These are phyloP conservation scores for Acinonyx jubatus DNA, from an alignment of 2,113 vertebrate species.

Conservation along the genomic window DNA sequence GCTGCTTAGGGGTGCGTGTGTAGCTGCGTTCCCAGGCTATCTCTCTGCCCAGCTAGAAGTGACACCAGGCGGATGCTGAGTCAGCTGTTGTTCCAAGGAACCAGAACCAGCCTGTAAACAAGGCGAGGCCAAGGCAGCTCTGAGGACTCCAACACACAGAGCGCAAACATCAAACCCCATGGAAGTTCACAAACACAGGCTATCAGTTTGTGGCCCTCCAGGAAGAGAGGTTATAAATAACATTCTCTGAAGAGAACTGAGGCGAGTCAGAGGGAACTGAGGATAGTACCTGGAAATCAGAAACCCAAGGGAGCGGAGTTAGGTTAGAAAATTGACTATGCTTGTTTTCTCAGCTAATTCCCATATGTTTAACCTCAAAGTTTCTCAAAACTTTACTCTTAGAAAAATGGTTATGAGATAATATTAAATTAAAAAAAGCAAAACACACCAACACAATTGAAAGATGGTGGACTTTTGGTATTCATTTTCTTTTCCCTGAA, in stretches of 20 bases:
- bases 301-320: neutral
- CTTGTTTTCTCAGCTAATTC: neutral
- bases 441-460: neutral
- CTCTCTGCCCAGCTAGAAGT: neutral
- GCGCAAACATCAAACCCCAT: neutral
- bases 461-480: slow-evolving; percentile 1
- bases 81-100: neutral
- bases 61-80: neutral
- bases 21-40: too few species aligned
- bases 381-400: slow-evolving; percentile 37
- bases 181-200: neutral
- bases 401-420: slow-evolving; percentile 26
- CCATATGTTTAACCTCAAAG: neutral
- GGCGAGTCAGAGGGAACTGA: neutral
- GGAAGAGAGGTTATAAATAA: neutral
- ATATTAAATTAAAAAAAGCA: slow-evolving; percentile 37
- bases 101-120: neutral
- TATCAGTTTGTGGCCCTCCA: neutral
- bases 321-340: neutral
- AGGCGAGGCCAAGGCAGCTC: neutral
- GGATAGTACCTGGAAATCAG: neutral
- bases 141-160: neutral
- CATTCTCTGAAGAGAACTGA: neutral
- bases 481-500: neutral
- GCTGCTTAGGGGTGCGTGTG: rapidly evolving